A percentile compares a stretch with the other conserved stretches of the same genome.
phyloP scores from a whole-genome alignment of 2,113 vertebrate species.

The Phyllopteryx taeniolatus region DNA sequence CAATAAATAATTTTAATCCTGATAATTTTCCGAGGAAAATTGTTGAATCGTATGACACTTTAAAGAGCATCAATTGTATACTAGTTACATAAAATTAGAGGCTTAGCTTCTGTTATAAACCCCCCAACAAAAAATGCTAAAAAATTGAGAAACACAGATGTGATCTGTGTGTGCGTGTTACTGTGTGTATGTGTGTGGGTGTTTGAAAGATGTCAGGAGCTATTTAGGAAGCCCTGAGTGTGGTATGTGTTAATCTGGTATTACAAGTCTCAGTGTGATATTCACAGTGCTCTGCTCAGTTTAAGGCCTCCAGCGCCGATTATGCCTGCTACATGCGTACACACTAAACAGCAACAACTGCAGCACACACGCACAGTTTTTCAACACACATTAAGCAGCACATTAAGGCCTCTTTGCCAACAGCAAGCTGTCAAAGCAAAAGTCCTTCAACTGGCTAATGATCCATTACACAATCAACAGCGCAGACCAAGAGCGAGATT shows the following conservation, averaged over 20 bases:
- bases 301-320: constrained; percentile 61
- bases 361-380: constrained; percentile 30
- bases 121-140: background rate
- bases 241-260: constrained; percentile 63
- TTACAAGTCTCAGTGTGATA: constrained; percentile 60
- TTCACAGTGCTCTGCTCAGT: constrained; percentile 54
- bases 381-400: constrained; percentile 35
- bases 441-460: constrained; percentile 56
- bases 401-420: constrained; percentile 45
- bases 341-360: constrained; percentile 31
- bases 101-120: background rate
- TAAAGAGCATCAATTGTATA: background rate
- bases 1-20: no score
- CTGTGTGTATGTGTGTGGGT: constrained; percentile 11
- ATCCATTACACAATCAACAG: constrained; percentile 56
- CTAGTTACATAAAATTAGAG: background rate
- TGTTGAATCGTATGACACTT: background rate
- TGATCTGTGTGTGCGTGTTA: background rate
- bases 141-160: background rate
- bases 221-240: constrained; percentile 47
- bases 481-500: constrained; percentile 37
- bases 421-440: constrained; percentile 47
- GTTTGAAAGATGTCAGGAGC: constrained; percentile 29
- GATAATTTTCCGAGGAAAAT: no score
- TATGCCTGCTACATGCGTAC: constrained; percentile 41